phyloP scores from a whole-genome alignment of 1,140 invertebrate species.

The Dendrolimus kikuchii region DNA sequence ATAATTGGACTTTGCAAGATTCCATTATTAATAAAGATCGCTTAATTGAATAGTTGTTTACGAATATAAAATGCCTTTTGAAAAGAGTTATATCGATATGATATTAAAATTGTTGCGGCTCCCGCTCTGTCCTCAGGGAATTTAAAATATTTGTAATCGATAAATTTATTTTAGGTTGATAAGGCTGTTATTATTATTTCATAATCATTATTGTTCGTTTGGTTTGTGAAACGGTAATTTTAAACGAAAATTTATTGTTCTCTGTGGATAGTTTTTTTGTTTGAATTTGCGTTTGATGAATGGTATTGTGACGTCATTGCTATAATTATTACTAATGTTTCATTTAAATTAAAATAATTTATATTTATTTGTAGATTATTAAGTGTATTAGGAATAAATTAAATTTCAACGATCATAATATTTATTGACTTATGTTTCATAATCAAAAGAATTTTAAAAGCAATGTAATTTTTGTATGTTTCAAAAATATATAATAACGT shows the following conservation, averaged over 20 bases:
- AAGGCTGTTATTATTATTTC: slow-evolving; percentile 42
- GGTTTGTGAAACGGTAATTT: slow-evolving; percentile 28
- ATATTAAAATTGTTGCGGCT: slow-evolving; percentile 69
- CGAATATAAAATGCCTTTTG: slow-evolving; percentile 36
- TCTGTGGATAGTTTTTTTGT: slow-evolving; percentile 26
- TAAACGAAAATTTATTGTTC: slow-evolving; percentile 13
- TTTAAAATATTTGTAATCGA: slow-evolving; percentile 39
- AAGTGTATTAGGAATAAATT: too few relatives aligned
- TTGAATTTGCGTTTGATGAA: slow-evolving; percentile 36
- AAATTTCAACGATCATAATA: too few relatives aligned
- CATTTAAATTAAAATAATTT: too few relatives aligned
- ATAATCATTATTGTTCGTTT: slow-evolving; percentile 8
- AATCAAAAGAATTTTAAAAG: too few relatives aligned
- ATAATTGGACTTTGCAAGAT: background rate
- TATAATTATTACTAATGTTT: slow-evolving; percentile 3
- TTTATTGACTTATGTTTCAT: too few relatives aligned
- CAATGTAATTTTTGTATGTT: too few relatives aligned
- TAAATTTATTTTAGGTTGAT: slow-evolving; percentile 62
- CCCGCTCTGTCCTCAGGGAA: slow-evolving; percentile 35
- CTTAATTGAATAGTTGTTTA: slow-evolving; percentile 20
- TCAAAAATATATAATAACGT: too few relatives aligned
- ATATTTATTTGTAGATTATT: too few relatives aligned
- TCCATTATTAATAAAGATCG: background rate
- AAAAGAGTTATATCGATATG: slow-evolving; percentile 59
- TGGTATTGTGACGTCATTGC: slow-evolving; percentile 24